Percentiles rank a stretch among this genome's conserved stretches.
phyloP scores from a whole-genome alignment of 2,113 vertebrate species.

The Notarius lentiginosus region DNA sequence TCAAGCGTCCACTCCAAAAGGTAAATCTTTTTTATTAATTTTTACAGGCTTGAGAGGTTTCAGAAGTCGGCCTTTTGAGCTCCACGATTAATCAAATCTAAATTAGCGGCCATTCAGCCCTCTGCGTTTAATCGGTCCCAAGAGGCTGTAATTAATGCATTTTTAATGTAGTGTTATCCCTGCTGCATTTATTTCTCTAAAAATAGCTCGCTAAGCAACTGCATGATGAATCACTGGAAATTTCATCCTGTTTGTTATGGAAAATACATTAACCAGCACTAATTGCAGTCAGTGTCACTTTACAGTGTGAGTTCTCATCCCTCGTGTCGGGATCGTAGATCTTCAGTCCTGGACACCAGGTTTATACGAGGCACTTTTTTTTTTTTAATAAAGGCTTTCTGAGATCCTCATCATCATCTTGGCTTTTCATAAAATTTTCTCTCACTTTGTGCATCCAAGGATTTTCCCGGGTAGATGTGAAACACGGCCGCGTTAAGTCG shows the following conservation, averaged over 20 bases:
- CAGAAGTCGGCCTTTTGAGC: background rate
- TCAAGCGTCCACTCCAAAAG: background rate
- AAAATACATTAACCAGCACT: conserved; percentile 7
- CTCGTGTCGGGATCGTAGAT: background rate
- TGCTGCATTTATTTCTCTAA: conserved; percentile 8
- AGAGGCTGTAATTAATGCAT: conserved; percentile 18
- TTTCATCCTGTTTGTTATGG: conserved; percentile 9
- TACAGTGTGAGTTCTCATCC: background rate
- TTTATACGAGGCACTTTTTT: background rate
- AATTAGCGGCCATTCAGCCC: background rate
- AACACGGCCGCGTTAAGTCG: conserved; percentile 55
- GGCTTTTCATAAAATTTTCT: conserved; percentile 5
- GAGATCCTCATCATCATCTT: background rate
- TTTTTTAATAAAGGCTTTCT: background rate
- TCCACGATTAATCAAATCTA: background rate
- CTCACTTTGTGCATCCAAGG: conserved; percentile 44
- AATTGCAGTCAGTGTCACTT: conserved; percentile 4
- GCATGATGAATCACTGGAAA: conserved; percentile 10
- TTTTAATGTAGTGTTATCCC: conserved; percentile 5
- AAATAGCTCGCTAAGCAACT: conserved; percentile 7
- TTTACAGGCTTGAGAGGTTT: background rate
- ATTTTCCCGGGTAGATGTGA: conserved; percentile 60
- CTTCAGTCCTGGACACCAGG: background rate
- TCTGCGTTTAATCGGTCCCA: background rate
- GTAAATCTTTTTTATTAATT: background rate